Evolutionary conservation across 2,888 invertebrate species (phyloP).

Genomic region (Phortica magna): DNA sequence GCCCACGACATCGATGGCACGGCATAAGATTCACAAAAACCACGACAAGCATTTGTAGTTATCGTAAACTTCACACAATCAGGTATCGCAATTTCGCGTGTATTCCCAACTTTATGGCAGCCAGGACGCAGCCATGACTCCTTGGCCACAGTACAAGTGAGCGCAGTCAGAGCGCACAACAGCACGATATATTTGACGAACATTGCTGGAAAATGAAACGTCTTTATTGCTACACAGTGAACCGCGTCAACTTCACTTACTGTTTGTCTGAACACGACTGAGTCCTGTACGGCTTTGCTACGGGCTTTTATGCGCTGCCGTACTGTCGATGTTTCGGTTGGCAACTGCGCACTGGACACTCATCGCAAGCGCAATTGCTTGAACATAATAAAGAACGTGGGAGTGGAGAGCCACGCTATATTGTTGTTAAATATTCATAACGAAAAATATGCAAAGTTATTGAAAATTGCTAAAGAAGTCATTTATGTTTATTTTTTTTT

Average conservation of each 20-base stretch:
- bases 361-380: slow-evolving; percentile 40
- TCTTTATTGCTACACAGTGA: slow-evolving; percentile 32
- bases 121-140: slow-evolving; percentile 87
- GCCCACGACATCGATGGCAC: slow-evolving; percentile 83
- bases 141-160: slow-evolving; percentile 56
- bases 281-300: neutral
- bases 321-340: slow-evolving; percentile 29
- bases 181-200: slow-evolving; percentile 49
- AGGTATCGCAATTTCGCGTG: slow-evolving; percentile 88
- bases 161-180: slow-evolving; percentile 41
- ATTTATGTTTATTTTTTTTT: neutral
- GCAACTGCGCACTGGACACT: slow-evolving; percentile 27
- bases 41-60: slow-evolving; percentile 92
- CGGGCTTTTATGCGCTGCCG: slow-evolving; percentile 23
- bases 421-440: slow-evolving; percentile 30
- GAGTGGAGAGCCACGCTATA: neutral
- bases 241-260: slow-evolving; percentile 31
- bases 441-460: slow-evolving; percentile 33
- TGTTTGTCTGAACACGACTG: slow-evolving; percentile 3
- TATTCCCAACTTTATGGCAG: slow-evolving; percentile 90
- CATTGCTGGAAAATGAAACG: slow-evolving; percentile 26
- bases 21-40: slow-evolving; percentile 92
- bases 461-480: neutral
- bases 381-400: slow-evolving; percentile 38
- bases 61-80: slow-evolving; percentile 91